Evolutionary conservation across 2,113 vertebrate species (phyloP), one percentile per base, ranked within the genome.

Genomic region (Myiagra hebetior): DNA sequence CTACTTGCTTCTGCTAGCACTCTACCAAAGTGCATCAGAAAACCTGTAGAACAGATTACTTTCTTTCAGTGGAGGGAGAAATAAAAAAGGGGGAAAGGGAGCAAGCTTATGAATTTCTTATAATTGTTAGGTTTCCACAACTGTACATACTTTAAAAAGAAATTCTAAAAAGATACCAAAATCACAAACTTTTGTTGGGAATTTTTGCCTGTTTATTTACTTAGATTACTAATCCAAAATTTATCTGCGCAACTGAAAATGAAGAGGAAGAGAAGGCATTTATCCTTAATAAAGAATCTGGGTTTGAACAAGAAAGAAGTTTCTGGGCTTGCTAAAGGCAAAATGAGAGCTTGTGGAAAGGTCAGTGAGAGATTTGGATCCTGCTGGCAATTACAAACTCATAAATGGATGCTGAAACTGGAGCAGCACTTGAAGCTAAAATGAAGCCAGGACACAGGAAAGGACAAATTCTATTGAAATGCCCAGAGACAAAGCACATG

Each of bases 61-160:
- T 60, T 63, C 22, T 76, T 80, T 64, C 57, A 50, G 7, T 11
- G 13, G 8, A 68, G 20, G 16, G 21, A 65, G 20, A 20, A 30
- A 7, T 13, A n/a, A 35, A 22, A 6, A 7, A 0, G 1, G 1
- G 4, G 4, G 4, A 9, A 30, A 21, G 13, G 5, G 19, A 11
- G 3, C 0, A 0, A 21, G 13, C 35, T 42, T 55, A 55, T 1
- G 5, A 37, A 47, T 85, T 69, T 85, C 19, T 15, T 55, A 1
- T 31, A 67, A 30, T 33, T 53, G 1, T 49, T 53, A 55, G 2
- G 11, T 59, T 85, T 91, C 15, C 6, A 47, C 7, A 72, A 46
- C 9, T 57, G 15, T 8, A 56, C 20, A 49, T 52, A 15, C 7
- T 59, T 65, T 13, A 18, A 86, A 82, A 75, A 53, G 9, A 75